These are phyloP conservation scores for Cuculus canorus DNA, from an alignment of 2,797 vertebrate genomes.

Conservation along the genomic window DNA sequence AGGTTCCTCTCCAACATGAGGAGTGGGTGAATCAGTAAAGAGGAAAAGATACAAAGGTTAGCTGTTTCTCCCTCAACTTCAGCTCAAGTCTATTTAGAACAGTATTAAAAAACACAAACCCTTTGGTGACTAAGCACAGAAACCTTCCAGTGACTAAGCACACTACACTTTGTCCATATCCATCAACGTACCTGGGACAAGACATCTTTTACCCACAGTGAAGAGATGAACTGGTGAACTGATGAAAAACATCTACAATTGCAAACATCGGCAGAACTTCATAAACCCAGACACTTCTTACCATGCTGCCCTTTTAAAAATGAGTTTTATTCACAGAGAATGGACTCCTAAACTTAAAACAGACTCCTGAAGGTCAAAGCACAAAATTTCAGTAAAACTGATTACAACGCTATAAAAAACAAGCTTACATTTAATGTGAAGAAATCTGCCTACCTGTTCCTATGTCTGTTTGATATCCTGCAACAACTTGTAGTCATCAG, in stretches of 20 bases:
- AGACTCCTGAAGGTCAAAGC: not conserved
- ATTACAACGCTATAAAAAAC: not conserved
- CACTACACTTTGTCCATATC: not conserved
- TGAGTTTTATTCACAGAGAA: not conserved
- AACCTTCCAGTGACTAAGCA: not conserved
- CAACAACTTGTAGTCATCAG: not conserved
- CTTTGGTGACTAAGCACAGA: not conserved
- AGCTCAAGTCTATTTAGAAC: not conserved
- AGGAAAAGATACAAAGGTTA: not conserved
- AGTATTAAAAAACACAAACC: not conserved
- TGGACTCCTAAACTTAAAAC: not conserved
- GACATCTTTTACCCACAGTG: not conserved
- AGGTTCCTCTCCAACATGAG: not conserved
- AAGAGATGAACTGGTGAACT: not conserved
- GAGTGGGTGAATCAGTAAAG: not conserved
- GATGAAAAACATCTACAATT: not conserved
- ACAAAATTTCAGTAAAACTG: not conserved
- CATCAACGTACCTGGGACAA: not conserved
- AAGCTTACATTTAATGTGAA: fast-evolving
- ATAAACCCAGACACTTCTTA: not conserved
- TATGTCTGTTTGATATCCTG: not conserved
- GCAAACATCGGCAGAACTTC: not conserved
- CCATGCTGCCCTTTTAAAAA: not conserved
- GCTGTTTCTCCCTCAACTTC: not conserved
- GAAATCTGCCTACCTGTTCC: not conserved